Evolutionary conservation across 2,888 invertebrate genomes (phyloP).

Genomic region (Noctuana brunneofusca): DNA sequence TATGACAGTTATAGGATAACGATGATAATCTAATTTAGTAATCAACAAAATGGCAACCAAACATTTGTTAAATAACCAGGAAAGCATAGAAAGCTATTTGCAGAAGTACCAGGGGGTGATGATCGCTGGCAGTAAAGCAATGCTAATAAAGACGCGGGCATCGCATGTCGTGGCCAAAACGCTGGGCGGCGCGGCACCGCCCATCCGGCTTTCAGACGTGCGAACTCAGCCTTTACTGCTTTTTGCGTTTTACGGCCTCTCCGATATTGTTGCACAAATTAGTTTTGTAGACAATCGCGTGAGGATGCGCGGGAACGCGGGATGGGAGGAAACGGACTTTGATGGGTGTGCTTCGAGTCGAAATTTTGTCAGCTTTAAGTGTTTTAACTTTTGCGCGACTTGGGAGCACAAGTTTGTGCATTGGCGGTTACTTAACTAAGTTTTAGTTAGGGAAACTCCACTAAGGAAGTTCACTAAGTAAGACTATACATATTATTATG

Average conservation of each 20-base stretch:
- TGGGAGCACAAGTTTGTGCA: background rate
- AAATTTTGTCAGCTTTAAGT: background rate
- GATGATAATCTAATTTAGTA: too few species aligned
- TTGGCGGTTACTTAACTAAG: background rate
- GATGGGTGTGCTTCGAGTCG: conserved; percentile 3
- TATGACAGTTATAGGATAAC: too few species aligned
- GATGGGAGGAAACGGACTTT: conserved; percentile 1
- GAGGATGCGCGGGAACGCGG: conserved; percentile 40
- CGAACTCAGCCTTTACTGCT: conserved; percentile 61
- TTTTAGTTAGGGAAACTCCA: too few species aligned
- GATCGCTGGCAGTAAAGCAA: conserved; percentile 39
- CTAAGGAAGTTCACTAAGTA: too few species aligned
- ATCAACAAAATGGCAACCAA: too few species aligned
- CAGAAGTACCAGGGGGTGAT: conserved; percentile 13
- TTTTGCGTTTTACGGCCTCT: conserved; percentile 62
- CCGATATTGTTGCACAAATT: conserved; percentile 65
- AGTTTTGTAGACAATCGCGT: conserved; percentile 49
- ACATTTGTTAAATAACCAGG: background rate
- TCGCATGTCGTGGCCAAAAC: conserved; percentile 62
- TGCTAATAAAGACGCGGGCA: conserved; percentile 73
- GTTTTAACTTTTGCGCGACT: background rate
- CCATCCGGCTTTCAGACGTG: conserved; percentile 62
- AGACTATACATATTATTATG: too few species aligned
- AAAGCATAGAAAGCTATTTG: background rate
- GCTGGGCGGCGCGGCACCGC: conserved; percentile 72